Evolutionary conservation across 2,113 vertebrate species (phyloP).

Genomic region (Eonycteris spelaea): DNA sequence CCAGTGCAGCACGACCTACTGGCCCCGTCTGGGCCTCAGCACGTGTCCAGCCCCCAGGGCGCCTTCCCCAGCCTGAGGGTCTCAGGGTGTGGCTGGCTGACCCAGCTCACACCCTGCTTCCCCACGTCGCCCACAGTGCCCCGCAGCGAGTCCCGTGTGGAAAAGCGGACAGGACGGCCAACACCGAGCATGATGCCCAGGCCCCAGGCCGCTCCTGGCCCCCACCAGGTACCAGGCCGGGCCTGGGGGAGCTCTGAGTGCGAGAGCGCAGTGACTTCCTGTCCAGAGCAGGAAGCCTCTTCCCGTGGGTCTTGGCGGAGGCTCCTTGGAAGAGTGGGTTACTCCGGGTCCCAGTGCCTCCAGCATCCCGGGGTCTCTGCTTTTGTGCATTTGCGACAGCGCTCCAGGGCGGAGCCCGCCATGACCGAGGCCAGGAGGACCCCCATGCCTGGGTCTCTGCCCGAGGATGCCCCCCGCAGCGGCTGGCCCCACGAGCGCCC

Average conservation of each 20-base stretch:
- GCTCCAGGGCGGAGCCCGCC: neutral
- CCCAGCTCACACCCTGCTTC: neutral
- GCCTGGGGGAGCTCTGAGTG: neutral
- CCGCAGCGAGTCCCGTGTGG: neutral
- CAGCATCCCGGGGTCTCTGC: neutral
- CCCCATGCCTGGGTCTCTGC: neutral
- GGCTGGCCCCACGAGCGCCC: neutral
- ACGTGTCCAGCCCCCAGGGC: rapidly evolving
- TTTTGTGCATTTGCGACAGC: slow-evolving; percentile 59
- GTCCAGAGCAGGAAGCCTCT: neutral
- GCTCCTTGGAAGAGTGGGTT: neutral
- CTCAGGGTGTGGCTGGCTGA: neutral
- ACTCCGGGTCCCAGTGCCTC: rapidly evolving
- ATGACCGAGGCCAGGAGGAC: neutral
- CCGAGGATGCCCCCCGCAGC: rapidly evolving
- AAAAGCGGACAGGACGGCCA: neutral
- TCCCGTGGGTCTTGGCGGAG: neutral
- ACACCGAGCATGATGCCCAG: neutral
- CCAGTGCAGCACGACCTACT: neutral
- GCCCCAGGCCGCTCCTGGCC: neutral
- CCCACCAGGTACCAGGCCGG: slow-evolving; percentile 74
- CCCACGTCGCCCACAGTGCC: slow-evolving; percentile 36
- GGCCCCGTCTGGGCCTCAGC: neutral
- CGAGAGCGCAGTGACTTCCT: no score
- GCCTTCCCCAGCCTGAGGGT: neutral